Evolutionary conservation across 1,140 invertebrate species (phyloP).

Genomic region (Lithobius niger): DNA sequence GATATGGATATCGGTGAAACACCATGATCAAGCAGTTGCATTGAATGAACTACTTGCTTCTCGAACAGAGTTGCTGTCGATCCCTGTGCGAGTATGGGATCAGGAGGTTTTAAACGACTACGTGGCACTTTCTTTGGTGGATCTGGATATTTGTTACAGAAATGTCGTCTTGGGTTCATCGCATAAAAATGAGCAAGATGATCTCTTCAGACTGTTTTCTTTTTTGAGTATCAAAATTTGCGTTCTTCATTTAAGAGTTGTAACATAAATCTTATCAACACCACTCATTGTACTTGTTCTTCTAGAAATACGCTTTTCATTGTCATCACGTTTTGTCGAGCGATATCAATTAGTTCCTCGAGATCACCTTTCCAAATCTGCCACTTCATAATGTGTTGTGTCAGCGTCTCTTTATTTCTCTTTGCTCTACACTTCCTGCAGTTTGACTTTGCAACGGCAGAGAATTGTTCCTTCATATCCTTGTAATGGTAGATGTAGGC

Average conservation of each 20-base stretch:
- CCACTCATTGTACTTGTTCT: constrained; percentile 13
- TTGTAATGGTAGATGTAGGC: constrained; percentile 2
- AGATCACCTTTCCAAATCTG: background rate
- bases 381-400: constrained; percentile 8
- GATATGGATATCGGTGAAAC: background rate
- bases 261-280: too few relatives aligned
- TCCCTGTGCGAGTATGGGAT: background rate
- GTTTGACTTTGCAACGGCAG: constrained; percentile 7
- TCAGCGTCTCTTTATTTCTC: constrained; percentile 13
- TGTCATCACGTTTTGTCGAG: constrained; percentile 9
- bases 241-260: too few relatives aligned
- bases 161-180: background rate
- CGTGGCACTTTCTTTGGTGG: background rate
- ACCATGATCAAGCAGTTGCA: background rate
- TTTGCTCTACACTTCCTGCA: constrained; percentile 11
- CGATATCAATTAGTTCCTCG: constrained; percentile 7
- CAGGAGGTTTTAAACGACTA: background rate
- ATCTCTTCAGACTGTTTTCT: constrained; percentile 10
- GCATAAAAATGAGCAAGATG: background rate
- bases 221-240: constrained; percentile 12
- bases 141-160: too few relatives aligned
- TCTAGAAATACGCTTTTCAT: constrained; percentile 13
- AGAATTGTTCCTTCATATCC: background rate
- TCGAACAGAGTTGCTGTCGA: background rate
- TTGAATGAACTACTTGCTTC: background rate